A percentile compares a stretch with the other conserved stretches of the same genome.
These are phyloP conservation scores for Corythornis leucogaster DNA, from an alignment of 2,797 vertebrate species.

Conservation along the genomic window DNA sequence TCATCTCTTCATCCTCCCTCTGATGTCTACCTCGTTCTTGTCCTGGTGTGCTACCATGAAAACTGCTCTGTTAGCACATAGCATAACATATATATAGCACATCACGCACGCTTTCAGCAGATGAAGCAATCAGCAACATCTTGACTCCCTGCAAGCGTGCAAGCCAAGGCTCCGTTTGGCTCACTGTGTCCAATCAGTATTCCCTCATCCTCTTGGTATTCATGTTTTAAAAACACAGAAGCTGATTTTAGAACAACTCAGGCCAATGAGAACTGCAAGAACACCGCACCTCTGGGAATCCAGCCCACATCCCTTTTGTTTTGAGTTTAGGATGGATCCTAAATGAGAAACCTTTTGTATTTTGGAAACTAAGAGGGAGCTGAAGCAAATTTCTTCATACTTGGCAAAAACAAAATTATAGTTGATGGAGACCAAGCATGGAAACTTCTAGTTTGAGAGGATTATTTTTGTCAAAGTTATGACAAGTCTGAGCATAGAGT, in stretches of 20 bases:
- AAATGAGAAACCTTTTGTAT: conserved; percentile 43
- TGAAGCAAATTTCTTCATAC: conserved; percentile 48
- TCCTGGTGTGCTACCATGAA: background rate
- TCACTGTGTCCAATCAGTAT: background rate
- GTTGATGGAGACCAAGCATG: conserved; percentile 46
- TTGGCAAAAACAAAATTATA: conserved; percentile 24
- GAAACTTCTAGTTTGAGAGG: conserved; percentile 50
- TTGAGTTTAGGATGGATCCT: conserved; percentile 23
- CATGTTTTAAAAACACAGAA: conserved; percentile 52
- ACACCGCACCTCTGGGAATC: conserved; percentile 32
- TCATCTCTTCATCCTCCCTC: background rate
- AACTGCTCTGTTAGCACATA: background rate
- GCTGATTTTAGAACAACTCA: conserved; percentile 47
- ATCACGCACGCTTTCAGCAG: background rate
- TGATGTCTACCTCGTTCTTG: background rate
- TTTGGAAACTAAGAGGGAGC: conserved; percentile 39
- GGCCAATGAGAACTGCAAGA: conserved; percentile 10
- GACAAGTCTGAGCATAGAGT: conserved; percentile 15
- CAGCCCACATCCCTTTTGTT: conserved; percentile 56
- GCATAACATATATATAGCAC: rapidly evolving
- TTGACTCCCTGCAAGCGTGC: background rate
- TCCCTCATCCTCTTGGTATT: conserved; percentile 51
- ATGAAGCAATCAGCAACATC: background rate
- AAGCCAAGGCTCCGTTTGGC: background rate
- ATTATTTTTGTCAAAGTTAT: conserved; percentile 60